Evolutionary conservation across 2,888 invertebrate genomes (phyloP).

Genomic region (Drosophila austrosaltans): DNA sequence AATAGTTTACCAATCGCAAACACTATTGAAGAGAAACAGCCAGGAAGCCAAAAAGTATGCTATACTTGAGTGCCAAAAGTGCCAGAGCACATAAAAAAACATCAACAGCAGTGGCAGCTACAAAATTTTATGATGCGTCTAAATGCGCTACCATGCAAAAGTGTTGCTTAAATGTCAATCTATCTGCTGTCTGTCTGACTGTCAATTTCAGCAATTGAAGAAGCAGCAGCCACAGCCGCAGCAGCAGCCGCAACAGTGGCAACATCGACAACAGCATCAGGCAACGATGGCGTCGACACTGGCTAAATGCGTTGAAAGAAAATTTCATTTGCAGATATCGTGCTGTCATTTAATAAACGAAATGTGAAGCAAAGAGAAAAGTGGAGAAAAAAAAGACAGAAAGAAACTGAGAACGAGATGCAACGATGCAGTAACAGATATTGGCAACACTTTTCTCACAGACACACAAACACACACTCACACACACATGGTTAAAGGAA

Average conservation of each 20-base stretch:
- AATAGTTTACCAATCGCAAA: neutral
- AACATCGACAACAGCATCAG: conserved; percentile 11
- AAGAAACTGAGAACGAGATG: conserved; percentile 57
- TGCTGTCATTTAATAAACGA: conserved; percentile 82
- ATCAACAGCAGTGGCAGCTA: conserved; percentile 29
- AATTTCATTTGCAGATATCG: conserved; percentile 83
- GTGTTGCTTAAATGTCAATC: conserved; percentile 80
- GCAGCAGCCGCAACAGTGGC: conserved; percentile 49
- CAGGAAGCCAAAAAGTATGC: conserved; percentile 69
- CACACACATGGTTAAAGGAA: conserved; percentile 53
- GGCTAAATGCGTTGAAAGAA: conserved; percentile 77
- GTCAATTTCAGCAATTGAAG: conserved; percentile 77
- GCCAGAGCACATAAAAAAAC: conserved; percentile 63
- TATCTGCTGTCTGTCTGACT: conserved; percentile 71
- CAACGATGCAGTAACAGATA: conserved; percentile 79
- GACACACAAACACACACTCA: conserved; percentile 19
- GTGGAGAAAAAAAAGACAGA: conserved; percentile 15
- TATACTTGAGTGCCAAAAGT: conserved; percentile 66
- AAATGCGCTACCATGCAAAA: conserved; percentile 67
- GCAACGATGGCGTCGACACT: conserved; percentile 43
- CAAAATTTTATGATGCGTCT: conserved; percentile 80
- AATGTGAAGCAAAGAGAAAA: conserved; percentile 62
- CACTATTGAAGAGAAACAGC: conserved; percentile 21
- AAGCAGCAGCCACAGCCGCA: conserved; percentile 46
- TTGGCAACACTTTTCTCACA: conserved; percentile 75